Percentiles rank a stretch among this genome's conserved stretches.
Evolutionary conservation across 2,797 vertebrate genomes (phyloP).

Genomic region (Leuciscus waleckii): DNA sequence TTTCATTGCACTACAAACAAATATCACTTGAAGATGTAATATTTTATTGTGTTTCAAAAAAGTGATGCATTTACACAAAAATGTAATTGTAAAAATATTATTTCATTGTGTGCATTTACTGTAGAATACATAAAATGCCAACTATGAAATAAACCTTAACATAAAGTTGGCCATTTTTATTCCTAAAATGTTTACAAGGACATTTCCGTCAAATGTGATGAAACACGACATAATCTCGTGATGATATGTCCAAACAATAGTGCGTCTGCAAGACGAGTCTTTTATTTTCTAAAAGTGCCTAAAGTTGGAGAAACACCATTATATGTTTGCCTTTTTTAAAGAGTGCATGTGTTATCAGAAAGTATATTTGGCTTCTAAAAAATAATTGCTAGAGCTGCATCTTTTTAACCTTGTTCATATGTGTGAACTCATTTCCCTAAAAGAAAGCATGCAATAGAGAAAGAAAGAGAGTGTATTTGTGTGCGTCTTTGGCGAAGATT

Average conservation of each 20-base stretch:
- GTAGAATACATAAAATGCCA: neutral
- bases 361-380: neutral
- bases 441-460: neutral
- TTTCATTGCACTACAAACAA: neutral
- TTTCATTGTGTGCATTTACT: neutral
- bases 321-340: neutral
- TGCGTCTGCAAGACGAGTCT: neutral
- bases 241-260: neutral
- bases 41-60: too few relatives aligned
- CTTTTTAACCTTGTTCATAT: conserved; percentile 9
- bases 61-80: neutral
- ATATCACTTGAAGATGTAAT: too few relatives aligned
- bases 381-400: conserved; percentile 25
- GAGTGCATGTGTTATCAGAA: neutral
- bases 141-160: neutral
- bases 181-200: neutral
- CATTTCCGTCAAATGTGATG: neutral
- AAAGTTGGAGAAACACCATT: neutral
- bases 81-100: neutral
- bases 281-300: neutral
- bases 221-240: neutral
- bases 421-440: neutral
- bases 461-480: conserved; percentile 21
- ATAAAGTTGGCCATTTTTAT: neutral
- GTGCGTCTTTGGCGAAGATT: conserved; percentile 71